Evolutionary conservation across 2,888 invertebrate genomes (phyloP), one percentile per base, ranked within the genome.

Genomic region (Machimus atricapillus): DNA sequence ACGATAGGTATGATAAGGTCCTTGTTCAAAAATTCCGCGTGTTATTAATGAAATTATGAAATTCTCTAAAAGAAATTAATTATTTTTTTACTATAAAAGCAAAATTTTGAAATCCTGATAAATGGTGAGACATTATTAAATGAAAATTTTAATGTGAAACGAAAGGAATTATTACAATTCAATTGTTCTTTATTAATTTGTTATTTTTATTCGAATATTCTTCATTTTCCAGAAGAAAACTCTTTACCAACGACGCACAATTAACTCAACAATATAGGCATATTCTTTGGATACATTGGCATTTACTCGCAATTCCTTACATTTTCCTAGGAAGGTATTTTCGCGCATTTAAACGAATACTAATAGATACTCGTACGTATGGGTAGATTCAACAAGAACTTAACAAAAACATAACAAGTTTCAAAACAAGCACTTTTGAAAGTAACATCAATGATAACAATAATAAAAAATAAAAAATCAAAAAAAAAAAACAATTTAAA

Each of bases 351-450:
- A 66, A 66, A 66, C 2, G 27, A 66, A 66, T 66, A 66, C 19
- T 66, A 66, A 66, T 66, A 66, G 66, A 66, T 66, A 66, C 66
- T 66, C 27, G 66, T 66, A 66, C 66, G 66, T 66, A 66, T 66
- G 66, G 66, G 66, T 66, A 66, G 27, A 66, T 66, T 66, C 66
- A 66, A 66, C 23, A 23, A 66, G 58, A 58, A 58, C 58, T 58
- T 23, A 58, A 58, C 58, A 23, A 66, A 66, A 66, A 8, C 58
- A 58, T 58, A 23, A 58, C 40, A 40, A 43, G 34, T 43, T 85
- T 66, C 12, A 66, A 66, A 66, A 66, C 40, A 74, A 74, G 85
- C 73, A 74, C 40, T 58, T 83, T 58, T 85, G 31, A 86, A 79
- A 79, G 19, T 14, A 73, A 78, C 78, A 37, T 46, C 12, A 86